phyloP scores from a whole-genome alignment of 2,888 invertebrate genomes.

The Trissolcus japonicus region DNA sequence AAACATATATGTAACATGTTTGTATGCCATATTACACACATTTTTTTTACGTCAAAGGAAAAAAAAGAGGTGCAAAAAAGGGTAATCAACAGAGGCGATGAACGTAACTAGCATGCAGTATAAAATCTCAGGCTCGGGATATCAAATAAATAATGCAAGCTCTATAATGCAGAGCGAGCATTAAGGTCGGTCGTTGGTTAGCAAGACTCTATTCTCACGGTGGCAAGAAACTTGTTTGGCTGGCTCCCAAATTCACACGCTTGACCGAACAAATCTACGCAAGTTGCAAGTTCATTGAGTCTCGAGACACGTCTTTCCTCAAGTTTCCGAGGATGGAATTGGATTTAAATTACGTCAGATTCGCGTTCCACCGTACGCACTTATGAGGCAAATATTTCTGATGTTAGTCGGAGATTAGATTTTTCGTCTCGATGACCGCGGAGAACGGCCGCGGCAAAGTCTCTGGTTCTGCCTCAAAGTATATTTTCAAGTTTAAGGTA shows the following conservation, averaged over 20 bases:
- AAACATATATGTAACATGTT: too few species aligned
- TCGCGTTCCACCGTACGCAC: conserved; percentile 2
- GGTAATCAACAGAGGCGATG: conserved; percentile 22
- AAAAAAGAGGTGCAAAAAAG: conserved; percentile 6
- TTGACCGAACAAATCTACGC: conserved; percentile 58
- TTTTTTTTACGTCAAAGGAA: conserved; percentile 4
- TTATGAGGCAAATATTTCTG: neutral
- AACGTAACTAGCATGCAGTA: conserved; percentile 55
- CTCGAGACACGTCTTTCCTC: conserved; percentile 40
- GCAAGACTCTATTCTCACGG: conserved; percentile 62
- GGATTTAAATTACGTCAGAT: conserved; percentile 40
- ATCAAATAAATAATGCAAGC: conserved; percentile 61
- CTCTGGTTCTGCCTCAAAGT: too few species aligned
- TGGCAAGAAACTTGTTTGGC: conserved; percentile 64
- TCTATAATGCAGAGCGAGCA: conserved; percentile 60
- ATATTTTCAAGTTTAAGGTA: too few species aligned
- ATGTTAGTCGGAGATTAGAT: neutral
- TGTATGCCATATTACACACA: too few species aligned
- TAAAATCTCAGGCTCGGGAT: conserved; percentile 56
- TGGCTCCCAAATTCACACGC: conserved; percentile 65
- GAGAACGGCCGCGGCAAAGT: too few species aligned
- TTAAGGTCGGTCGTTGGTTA: conserved; percentile 59
- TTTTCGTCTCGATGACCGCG: neutral
- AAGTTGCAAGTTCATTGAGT: conserved; percentile 57
- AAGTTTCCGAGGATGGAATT: conserved; percentile 26